phyloP scores from a whole-genome alignment of 2,113 vertebrate genomes.

The Micronycteris hirsuta region DNA sequence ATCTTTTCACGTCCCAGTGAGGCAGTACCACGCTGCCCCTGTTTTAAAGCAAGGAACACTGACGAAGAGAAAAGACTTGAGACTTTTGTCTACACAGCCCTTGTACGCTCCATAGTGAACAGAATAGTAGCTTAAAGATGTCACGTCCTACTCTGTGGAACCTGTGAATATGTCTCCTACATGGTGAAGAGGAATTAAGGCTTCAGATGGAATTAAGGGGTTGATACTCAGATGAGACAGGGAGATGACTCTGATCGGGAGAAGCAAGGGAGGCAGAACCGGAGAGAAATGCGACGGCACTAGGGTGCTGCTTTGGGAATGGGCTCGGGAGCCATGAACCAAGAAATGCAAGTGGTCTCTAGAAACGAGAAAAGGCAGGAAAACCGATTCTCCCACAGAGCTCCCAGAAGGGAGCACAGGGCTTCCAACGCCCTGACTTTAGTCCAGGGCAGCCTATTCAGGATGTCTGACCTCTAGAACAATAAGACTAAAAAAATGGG shows the following conservation, averaged over 20 bases:
- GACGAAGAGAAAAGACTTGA: neutral
- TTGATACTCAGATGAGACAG: neutral
- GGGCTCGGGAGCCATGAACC: neutral
- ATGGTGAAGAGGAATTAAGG: neutral
- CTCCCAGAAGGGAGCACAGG: neutral
- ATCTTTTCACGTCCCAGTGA: neutral
- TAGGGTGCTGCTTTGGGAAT: neutral
- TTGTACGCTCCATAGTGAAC: rapidly evolving
- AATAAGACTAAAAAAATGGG: neutral
- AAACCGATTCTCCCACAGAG: neutral
- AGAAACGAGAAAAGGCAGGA: neutral
- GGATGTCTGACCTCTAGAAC: neutral
- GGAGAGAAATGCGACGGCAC: neutral
- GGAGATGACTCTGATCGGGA: neutral
- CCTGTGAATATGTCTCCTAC: neutral
- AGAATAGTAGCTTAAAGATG: neutral
- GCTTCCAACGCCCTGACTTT: no score
- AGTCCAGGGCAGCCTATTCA: neutral
- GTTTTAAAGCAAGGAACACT: neutral
- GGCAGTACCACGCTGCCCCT: neutral
- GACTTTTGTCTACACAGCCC: neutral
- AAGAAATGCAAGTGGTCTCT: neutral
- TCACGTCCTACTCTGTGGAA: neutral
- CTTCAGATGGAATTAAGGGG: neutral
- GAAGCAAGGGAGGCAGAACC: neutral